phyloP scores from a whole-genome alignment of 2,797 vertebrate genomes.

The Brachyrhaphis roseni region DNA sequence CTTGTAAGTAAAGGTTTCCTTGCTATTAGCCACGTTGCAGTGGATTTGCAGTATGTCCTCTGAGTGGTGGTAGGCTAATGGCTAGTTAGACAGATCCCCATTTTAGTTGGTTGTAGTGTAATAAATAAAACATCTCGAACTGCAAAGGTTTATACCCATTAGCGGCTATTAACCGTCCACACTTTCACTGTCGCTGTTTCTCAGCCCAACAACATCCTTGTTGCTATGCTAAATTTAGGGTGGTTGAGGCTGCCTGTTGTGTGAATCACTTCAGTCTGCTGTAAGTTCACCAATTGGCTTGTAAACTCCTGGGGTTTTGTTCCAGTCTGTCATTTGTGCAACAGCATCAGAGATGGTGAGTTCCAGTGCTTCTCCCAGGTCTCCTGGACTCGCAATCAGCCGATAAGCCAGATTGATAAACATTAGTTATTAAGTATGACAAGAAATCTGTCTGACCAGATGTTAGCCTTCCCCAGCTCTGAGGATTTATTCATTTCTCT shows the following conservation, averaged over 20 bases:
- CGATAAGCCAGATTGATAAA: background rate
- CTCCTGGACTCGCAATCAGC: background rate
- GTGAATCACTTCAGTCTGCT: background rate
- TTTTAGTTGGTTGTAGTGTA: background rate
- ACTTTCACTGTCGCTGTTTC: background rate
- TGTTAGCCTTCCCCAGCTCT: background rate
- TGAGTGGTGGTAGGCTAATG: background rate
- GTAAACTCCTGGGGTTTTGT: conserved; percentile 1
- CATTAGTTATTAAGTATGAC: background rate
- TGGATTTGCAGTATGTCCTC: background rate
- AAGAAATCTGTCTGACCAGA: background rate
- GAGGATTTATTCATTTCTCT: background rate
- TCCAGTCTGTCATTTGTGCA: background rate
- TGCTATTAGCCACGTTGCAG: background rate
- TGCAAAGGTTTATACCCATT: background rate
- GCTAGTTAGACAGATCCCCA: background rate
- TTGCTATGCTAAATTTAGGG: background rate
- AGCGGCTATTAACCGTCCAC: background rate
- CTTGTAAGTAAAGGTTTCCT: background rate
- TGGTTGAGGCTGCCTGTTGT: background rate
- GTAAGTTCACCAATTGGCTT: background rate
- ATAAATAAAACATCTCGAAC: background rate
- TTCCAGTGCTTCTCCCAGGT: background rate
- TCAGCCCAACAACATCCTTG: background rate
- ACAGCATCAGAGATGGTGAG: background rate